Evolutionary conservation across 2,113 vertebrate genomes (phyloP).

Genomic region (Cisticola juncidis): DNA sequence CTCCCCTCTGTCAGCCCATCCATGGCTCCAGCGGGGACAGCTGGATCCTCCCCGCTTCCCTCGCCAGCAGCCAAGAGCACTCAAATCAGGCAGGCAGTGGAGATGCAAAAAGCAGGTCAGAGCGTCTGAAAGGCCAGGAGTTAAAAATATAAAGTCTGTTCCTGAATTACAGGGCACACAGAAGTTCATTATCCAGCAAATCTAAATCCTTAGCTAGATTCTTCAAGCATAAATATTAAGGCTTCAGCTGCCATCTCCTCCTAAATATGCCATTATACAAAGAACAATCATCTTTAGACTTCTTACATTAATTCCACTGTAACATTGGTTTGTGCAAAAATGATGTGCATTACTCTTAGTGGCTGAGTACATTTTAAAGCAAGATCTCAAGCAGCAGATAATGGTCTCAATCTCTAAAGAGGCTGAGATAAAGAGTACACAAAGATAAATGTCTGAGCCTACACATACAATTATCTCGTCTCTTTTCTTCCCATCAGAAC

Average conservation of each 20-base stretch:
- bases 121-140: background rate
- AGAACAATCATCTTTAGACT: background rate
- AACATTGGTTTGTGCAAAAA: background rate
- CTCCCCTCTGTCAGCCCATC: background rate
- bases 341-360: background rate
- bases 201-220: background rate
- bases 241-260: background rate
- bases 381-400: background rate
- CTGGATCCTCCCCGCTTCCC: background rate
- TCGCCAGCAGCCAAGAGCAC: background rate
- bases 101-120: background rate
- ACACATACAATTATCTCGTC: background rate
- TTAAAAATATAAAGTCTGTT: background rate
- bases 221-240: background rate
- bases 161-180: background rate
- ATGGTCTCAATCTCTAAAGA: background rate
- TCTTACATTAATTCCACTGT: background rate
- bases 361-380: background rate
- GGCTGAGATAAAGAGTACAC: background rate
- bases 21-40: background rate
- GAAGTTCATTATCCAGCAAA: background rate
- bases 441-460: background rate
- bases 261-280: background rate
- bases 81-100: background rate
- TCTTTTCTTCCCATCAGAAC: background rate